Base-by-base conservation (phyloP, 2,888 invertebrate genomes). In the Diaperis boleti region DNA sequence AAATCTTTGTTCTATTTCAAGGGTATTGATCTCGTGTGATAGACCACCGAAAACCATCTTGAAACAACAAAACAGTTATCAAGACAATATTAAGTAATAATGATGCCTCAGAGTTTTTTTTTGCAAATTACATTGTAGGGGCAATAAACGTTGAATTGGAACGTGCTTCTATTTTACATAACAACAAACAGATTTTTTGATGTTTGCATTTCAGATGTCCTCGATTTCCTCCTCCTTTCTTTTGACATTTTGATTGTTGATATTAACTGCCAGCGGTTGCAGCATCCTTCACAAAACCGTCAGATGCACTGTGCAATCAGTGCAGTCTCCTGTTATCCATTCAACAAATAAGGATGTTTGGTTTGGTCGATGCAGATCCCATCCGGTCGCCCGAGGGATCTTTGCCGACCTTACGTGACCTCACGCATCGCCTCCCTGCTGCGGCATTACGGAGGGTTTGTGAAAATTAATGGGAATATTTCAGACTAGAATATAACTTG, bases 341-440 rank as follows among this genome's bases (percentile, higher is more conserved):
- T 47, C 47, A 14, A 10, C 52, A 37, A 52, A 52, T 29, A 39
- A 7, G 10, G 26, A 10, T 39, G 22, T 15, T 41, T 54, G 14
- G 14, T 22, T 11, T 20, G 14, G 22, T 14, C 41, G 26, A 35
- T 50, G 18, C 15, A 20, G 31, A 10, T 18, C 26, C 22, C 14
- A 17, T 31, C 13, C 14, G 33, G 10, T 31, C n/a, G 42, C 42
- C 26, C 10, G 22, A 14, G 44, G 13, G 44, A 59, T 33, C 33
- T 10, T n/a, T 13, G 50, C 39, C 59, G 56, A 56, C 61, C 67
- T 57, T 47, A 71, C 33, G 41, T 64, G 66, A 68, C 66, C 68
- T 68, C 65, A 65, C 66, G 59, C 54, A 59, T 63, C 52, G 57
- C 63, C 64, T 62, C 11, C 49, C 45, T 62, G 39, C 52, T 22